Evolutionary conservation across 2,113 vertebrate genomes (phyloP).

Genomic region (Tautogolabrus adspersus): DNA sequence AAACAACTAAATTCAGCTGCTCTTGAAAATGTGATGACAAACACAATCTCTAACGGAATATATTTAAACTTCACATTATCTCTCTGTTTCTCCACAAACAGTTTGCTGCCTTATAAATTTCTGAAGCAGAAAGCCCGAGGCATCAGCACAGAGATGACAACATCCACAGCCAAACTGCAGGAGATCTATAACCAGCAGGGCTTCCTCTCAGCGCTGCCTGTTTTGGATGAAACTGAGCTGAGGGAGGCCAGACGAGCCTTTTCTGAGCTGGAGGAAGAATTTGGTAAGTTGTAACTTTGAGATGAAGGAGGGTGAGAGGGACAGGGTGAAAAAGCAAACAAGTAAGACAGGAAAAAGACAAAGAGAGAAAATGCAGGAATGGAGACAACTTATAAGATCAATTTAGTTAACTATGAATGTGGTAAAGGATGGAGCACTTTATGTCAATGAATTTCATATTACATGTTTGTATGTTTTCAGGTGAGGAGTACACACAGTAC

Average conservation of each 20-base stretch:
- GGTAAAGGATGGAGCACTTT: background rate
- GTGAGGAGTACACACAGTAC: conserved; percentile 83
- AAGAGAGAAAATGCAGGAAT: background rate
- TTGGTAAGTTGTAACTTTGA: conserved; percentile 74
- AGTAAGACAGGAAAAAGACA: background rate
- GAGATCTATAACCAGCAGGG: conserved; percentile 72
- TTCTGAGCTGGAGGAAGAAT: conserved; percentile 79
- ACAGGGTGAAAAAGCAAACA: background rate
- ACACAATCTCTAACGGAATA: background rate
- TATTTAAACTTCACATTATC: background rate
- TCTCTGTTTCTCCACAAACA: conserved; percentile 12
- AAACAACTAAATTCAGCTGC: background rate
- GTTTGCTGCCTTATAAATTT: conserved; percentile 27
- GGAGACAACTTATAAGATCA: background rate
- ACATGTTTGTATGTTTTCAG: conserved; percentile 55
- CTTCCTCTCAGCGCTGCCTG: conserved; percentile 77
- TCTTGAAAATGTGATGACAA: conserved; percentile 9
- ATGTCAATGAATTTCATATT: background rate
- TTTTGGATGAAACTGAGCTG: conserved; percentile 77
- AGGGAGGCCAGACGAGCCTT: conserved; percentile 73
- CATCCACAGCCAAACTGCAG: conserved; percentile 40
- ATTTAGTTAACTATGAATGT: background rate
- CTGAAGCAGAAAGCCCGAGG: conserved; percentile 11
- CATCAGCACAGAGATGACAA: conserved; percentile 55
- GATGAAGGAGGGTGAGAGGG: background rate